phyloP scores from a whole-genome alignment of 2,113 vertebrate genomes.

The Dicentrarchus labrax region DNA sequence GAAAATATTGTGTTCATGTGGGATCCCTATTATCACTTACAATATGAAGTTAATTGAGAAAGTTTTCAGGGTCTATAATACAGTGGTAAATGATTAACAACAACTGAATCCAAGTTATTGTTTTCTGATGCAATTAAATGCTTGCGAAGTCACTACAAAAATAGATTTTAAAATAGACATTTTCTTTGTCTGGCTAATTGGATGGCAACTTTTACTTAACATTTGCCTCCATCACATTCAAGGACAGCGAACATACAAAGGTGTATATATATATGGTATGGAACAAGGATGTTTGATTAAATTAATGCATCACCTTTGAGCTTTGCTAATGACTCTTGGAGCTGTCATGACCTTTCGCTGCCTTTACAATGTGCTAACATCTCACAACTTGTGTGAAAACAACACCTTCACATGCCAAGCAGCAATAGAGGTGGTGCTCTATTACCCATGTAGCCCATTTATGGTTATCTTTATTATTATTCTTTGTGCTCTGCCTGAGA shows the following conservation, averaged over 20 bases:
- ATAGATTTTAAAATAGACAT: background rate
- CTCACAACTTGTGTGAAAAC: constrained; percentile 70
- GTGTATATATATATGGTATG: background rate
- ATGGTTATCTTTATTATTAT: constrained; percentile 79
- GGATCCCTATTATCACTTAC: no score
- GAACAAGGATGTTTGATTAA: constrained; percentile 46
- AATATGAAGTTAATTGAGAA: no score
- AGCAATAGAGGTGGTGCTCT: constrained; percentile 72
- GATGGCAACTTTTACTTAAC: background rate
- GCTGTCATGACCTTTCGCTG: constrained; percentile 70
- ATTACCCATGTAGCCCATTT: constrained; percentile 79
- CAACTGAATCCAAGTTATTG: background rate
- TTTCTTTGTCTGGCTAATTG: background rate
- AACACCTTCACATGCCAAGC: constrained; percentile 72
- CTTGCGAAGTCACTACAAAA: background rate
- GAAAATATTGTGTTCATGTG: background rate
- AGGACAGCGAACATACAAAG: background rate
- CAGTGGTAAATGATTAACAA: background rate
- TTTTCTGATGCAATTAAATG: background rate
- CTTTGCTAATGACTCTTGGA: constrained; percentile 51
- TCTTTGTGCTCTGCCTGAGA: constrained; percentile 73
- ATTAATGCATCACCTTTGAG: constrained; percentile 60
- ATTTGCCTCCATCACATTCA: constrained; percentile 13
- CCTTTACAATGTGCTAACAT: constrained; percentile 67
- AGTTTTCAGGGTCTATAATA: background rate